Percentiles rank a stretch among this genome's conserved stretches.
Evolutionary conservation across 2,888 invertebrate genomes (phyloP).

Genomic region (Entomobrya proxima): DNA sequence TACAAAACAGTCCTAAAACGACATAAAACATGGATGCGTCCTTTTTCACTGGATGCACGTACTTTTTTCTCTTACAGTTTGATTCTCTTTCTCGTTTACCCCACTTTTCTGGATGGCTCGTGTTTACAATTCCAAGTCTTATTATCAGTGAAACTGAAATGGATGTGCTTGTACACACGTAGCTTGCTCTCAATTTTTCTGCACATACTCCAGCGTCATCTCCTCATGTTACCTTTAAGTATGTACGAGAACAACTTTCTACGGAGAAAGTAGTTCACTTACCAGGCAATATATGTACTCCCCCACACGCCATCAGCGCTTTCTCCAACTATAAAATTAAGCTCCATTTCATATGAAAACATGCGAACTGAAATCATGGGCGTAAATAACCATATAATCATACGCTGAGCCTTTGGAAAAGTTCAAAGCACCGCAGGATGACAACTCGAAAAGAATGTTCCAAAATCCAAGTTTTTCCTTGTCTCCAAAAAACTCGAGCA

Average conservation of each 20-base stretch:
- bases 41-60: not conserved
- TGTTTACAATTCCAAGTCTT: not conserved
- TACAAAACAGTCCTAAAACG: not conserved
- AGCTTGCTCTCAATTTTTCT: slow-evolving; percentile 7
- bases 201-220: slow-evolving; percentile 62
- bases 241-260: slow-evolving; percentile 29
- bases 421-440: slow-evolving; percentile 13
- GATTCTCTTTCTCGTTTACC: not conserved
- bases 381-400: not conserved
- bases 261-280: slow-evolving; percentile 7
- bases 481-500: not conserved
- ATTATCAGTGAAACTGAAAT: not conserved
- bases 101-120: not conserved
- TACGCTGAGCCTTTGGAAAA: not conserved
- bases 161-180: not conserved
- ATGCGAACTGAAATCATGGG: not conserved
- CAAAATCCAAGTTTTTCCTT: not conserved
- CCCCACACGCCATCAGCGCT: not conserved
- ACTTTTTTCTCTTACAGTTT: not conserved
- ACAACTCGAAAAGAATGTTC: not conserved
- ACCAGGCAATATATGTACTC: not conserved
- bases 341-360: not conserved
- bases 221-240: slow-evolving; percentile 60
- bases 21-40: not conserved
- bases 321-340: not conserved